Percentiles rank a stretch among this genome's conserved stretches.
These are phyloP conservation scores for Peromyscus polionotus DNA, from an alignment of 2,113 vertebrate species.

Conservation along the genomic window DNA sequence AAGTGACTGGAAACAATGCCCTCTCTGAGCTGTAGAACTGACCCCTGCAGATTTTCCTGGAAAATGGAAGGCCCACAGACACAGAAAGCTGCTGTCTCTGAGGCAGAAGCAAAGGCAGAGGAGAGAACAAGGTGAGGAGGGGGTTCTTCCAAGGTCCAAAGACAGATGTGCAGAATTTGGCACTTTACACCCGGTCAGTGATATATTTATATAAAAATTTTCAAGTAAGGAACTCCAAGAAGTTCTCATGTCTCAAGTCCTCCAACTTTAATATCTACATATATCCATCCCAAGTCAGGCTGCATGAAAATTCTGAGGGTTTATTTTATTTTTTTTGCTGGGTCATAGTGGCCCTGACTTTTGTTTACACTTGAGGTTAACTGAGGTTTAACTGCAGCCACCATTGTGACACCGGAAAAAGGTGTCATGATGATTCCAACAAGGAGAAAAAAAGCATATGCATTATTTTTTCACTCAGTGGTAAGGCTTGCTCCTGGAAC, in stretches of 20 bases:
- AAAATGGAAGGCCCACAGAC: background rate
- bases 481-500: background rate
- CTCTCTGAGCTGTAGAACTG: background rate
- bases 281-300: background rate
- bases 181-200: background rate
- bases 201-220: conserved; percentile 33
- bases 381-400: background rate
- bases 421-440: background rate
- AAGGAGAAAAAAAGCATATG: background rate
- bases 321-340: background rate
- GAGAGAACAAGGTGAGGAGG: background rate
- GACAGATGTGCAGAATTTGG: background rate
- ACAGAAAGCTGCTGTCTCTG: background rate
- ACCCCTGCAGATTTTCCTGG: background rate
- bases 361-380: background rate
- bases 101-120: background rate
- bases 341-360: background rate
- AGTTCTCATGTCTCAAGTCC: background rate
- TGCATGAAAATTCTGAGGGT: background rate
- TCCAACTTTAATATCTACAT: background rate
- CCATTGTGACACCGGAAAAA: background rate
- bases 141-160: background rate
- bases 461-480: conserved; percentile 39
- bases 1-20: background rate
- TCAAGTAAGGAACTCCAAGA: background rate